Evolutionary conservation across 2,113 vertebrate species (phyloP).

Genomic region (mouse (Mus musculus)): GRCm39 chr15:54205001-54205500

Average conservation of each 20-base stretch:
- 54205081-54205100: not conserved
- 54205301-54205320: not conserved
- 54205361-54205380: not conserved
- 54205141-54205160: not conserved
- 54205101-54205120: not conserved
- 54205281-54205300: not conserved
- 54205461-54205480: not conserved
- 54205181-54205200: not conserved
- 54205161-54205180: not conserved
- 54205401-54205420: not conserved
- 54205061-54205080: not conserved
- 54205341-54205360: not conserved
- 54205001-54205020: not conserved
- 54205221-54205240: not conserved
- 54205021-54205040: not conserved
- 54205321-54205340: not conserved
- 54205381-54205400: not conserved
- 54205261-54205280: not conserved
- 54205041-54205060: no score
- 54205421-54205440: not conserved
- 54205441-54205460: not conserved
- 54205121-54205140: not conserved
- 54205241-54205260: not conserved
- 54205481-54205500: not conserved
- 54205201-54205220: not conserved